Evolutionary conservation across 2,888 invertebrate species (phyloP), one percentile per base, ranked within the genome.

Genomic region (Mycalesis mineus): DNA sequence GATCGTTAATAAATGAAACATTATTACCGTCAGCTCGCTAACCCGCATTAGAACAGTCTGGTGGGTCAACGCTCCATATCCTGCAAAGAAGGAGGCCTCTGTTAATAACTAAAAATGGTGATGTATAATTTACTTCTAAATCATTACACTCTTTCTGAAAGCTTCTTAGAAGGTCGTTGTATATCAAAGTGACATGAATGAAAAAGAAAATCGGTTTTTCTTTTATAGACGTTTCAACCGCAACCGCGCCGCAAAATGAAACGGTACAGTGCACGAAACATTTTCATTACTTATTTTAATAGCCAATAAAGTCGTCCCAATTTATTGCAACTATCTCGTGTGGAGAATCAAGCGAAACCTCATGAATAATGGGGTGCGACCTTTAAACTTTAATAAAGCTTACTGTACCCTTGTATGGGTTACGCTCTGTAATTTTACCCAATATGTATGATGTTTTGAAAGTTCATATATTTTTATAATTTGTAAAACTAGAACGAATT

Each of bases 251-350:
- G 55, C 45, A 60, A 64, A 66, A 65, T 64, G 58, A 62, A 64
- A 59, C 54, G 54, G 55, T 58, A 61, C 57, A 58, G 58, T 48
- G 56, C 63, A 60, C 75, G 76, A 76, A 76, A 80, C 78, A 68
- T 73, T 80, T 84, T 84, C 82, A 85, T 85, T 85, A 82, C 76
- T 84, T 84, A 86, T 84, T 87, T 84, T 87, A 85, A 88, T 86
- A 82, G 84, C 77, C 85, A 83, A 85, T 88, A 88, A 84, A 87
- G 73, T 86, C 78, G 66, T 69, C 72, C 64, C 71, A 84, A 85
- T 87, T 87, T 88, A 87, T 87, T 71, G 80, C 75, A 65, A 78
- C 79, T 80, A 80, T 85, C 82, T 81, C 82, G 75, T 78, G 82
- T 78, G 80, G 80, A 77, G 81, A 82, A 83, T 87, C 80, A 81